These are phyloP conservation scores for Synchiropus splendidus DNA, from an alignment of 2,113 vertebrate genomes.

Conservation along the genomic window DNA sequence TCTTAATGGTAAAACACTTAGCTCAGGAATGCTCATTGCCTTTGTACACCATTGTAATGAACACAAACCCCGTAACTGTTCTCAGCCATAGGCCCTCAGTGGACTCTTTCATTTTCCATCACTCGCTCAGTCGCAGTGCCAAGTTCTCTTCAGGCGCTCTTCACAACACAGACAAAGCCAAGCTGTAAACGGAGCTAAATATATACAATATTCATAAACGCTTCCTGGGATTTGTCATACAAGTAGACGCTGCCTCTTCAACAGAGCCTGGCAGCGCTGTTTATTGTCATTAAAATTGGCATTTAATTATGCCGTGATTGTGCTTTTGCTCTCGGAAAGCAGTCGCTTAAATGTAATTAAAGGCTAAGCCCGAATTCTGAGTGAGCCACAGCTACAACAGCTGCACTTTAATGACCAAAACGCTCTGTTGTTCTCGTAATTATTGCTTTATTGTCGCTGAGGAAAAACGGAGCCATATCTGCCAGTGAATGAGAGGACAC, in stretches of 20 bases:
- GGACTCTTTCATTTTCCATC: conserved; percentile 54
- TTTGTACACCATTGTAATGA: conserved; percentile 59
- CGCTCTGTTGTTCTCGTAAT: conserved; percentile 22
- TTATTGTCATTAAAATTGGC: conserved; percentile 28
- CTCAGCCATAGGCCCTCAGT: conserved; percentile 54
- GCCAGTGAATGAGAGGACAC: conserved; percentile 3
- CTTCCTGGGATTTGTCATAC: conserved; percentile 33
- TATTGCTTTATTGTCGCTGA: conserved; percentile 39
- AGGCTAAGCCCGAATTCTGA: conserved; percentile 25
- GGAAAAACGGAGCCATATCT: conserved; percentile 16
- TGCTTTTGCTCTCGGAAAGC: conserved; percentile 15
- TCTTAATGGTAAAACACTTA: conserved; percentile 59
- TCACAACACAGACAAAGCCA: conserved; percentile 43
- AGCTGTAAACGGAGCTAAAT: conserved; percentile 34
- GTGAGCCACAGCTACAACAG: conserved; percentile 34
- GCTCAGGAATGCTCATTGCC: conserved; percentile 55
- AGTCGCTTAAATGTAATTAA: conserved; percentile 50
- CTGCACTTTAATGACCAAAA: conserved; percentile 35
- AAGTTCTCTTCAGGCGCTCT: conserved; percentile 50
- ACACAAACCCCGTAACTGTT: conserved; percentile 61
- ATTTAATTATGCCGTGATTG: conserved; percentile 34
- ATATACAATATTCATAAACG: conserved; percentile 33
- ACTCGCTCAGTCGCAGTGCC: conserved; percentile 36
- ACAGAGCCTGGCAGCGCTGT: conserved; percentile 6
- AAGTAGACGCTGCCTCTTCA: conserved; percentile 9